Base-by-base conservation (phyloP, 2,888 invertebrate genomes). In the Sabellastarte sp. region DNA sequence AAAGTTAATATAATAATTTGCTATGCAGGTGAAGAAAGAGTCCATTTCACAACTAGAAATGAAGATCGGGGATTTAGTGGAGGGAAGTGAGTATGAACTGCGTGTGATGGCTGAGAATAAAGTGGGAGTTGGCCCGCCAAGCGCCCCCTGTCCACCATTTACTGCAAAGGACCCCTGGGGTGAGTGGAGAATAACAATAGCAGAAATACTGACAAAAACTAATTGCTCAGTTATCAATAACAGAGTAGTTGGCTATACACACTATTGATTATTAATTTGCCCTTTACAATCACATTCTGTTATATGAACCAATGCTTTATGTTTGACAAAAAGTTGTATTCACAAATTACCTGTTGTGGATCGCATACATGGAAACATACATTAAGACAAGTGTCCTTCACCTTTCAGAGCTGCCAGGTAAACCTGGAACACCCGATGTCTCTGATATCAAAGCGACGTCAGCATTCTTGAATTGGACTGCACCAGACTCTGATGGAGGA, bases 391-490 rank as follows among this genome's bases (percentile, higher is more conserved):
- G n/a, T n/a, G n/a, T n/a, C n/a, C n/a, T n/a, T n/a, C n/a, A n/a
- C n/a, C n/a, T n/a, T n/a, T n/a, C n/a, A n/a, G n/a, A 10, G 10
- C 20, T 41, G 41, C 41, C 41, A 15, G 41, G 41, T 41, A 20
- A 10, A 15, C 41, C 41, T 20, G 41, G 41, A 10, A 41, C 20
- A 41, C 41, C 41, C 20, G 10, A 41, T 10, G 10, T 20, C 32
- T 30, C 15, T 15, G 69, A 72, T 33, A 60, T 66, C 26, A 59
- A 50, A 63, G 92, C 92, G 74, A 89, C 91, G 79, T 92, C 93
- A 70, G 93, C 92, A 0, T 93, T 93, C 3, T 86, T 97, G 20
- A 84, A 72, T 1, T 84, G 83, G 83, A 75, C 76, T 56, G 73
- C 82, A 32, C 81, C 67, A 3, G 59, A 55, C 15, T 60, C 63